These are phyloP conservation scores for Dromius quadrimaculatus DNA, from an alignment of 2,888 invertebrate genomes.

Conservation along the genomic window DNA sequence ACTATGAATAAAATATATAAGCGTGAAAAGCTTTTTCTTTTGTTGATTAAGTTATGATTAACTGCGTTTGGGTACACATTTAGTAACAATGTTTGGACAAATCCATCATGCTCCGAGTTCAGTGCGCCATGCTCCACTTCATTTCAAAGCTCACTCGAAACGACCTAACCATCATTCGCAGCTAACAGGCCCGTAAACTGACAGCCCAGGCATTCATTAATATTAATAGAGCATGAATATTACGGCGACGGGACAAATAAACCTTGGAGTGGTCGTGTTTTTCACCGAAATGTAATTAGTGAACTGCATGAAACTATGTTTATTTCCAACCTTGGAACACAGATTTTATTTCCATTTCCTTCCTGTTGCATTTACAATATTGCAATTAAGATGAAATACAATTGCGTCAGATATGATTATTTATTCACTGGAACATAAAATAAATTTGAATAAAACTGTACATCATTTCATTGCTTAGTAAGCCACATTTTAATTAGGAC, in stretches of 20 bases:
- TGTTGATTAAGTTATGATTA: no score
- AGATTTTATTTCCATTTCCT: conserved; percentile 12
- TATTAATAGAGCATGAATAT: conserved; percentile 49
- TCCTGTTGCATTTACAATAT: conserved; percentile 8
- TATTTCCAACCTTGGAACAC: conserved; percentile 17
- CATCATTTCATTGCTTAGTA: no score
- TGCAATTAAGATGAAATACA: background rate
- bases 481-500: no score
- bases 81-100: no score
- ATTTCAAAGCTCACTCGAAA: background rate
- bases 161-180: background rate
- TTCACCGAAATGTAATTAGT: conserved; percentile 33
- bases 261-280: conserved; percentile 35
- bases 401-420: background rate
- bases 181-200: background rate
- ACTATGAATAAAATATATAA: no score
- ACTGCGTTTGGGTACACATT: no score
- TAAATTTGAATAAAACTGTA: no score
- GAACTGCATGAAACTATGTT: background rate
- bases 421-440: no score
- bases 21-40: no score
- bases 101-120: conserved; percentile 9
- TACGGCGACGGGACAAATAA: conserved; percentile 33
- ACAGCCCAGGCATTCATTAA: conserved; percentile 30
- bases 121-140: background rate